Evolutionary conservation across 2,797 vertebrate genomes (phyloP).

Genomic region (Sebastes taczanowskii): DNA sequence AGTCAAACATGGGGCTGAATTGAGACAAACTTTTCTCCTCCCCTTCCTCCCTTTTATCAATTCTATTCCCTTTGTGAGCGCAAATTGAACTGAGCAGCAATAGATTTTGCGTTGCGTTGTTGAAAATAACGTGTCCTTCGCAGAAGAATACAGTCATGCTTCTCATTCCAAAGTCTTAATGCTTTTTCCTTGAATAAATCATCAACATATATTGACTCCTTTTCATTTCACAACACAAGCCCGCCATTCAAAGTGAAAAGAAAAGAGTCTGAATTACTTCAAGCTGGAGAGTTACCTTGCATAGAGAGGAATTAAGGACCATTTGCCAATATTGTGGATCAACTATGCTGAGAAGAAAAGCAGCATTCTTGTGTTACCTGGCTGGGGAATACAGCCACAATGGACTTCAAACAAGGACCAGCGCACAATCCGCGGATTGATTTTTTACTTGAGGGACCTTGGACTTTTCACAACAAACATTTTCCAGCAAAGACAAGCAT

Average conservation of each 20-base stretch:
- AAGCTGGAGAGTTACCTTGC: conserved; percentile 84
- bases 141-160: conserved; percentile 76
- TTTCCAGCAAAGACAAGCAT: conserved; percentile 75
- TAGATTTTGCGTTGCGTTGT: conserved; percentile 73
- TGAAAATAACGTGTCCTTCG: conserved; percentile 81
- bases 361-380: conserved; percentile 86
- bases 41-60: conserved; percentile 51
- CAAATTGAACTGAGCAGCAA: conserved; percentile 74
- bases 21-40: conserved; percentile 34
- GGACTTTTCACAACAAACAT: conserved; percentile 83
- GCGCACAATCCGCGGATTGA: conserved; percentile 81
- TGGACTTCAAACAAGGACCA: conserved; percentile 85
- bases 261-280: conserved; percentile 85
- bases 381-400: conserved; percentile 85
- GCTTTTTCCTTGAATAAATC: conserved; percentile 84
- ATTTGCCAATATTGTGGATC: conserved; percentile 89
- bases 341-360: conserved; percentile 83
- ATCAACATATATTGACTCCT: conserved; percentile 84
- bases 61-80: conserved; percentile 66
- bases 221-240: conserved; percentile 80
- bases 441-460: conserved; percentile 86
- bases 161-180: conserved; percentile 81
- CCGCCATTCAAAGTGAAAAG: conserved; percentile 79
- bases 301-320: conserved; percentile 86
- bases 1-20: conserved; percentile 25